Base-by-base conservation (phyloP, 30 jellyfish, hydroid and myxozoan genomes). In the Phacellophora camtschatica region DNA sequence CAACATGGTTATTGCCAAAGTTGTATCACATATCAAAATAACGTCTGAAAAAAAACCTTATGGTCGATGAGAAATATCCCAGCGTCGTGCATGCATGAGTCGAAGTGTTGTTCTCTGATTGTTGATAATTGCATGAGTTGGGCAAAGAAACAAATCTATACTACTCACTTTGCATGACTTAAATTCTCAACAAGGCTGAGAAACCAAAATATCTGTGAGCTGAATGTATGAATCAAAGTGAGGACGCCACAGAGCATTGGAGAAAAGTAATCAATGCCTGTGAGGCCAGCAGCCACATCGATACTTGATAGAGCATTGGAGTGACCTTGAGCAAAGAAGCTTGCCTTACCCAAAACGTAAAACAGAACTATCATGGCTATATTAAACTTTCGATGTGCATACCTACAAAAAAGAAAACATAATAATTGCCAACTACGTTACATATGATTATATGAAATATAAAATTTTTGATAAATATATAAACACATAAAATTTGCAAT, bases 261-360 rank as follows among this genome's bases (percentile, higher is more conserved):
- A 43, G 76, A 24, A 75, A 69, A 77, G 19, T 76, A 66, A 18
- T 51, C 11, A 35, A 77, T 19, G 8, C 97, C 97, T 49, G 67
- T 50, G 27, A 90, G 53, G 8, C 93, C 97, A 35, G 97, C 84
- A 11, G 96, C 53, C 4, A 90, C 80, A 50, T 90, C 96, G 54
- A 90, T 65, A 20, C 95, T 63, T 8, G 96, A 55, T 23, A 90
- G 83, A 56, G 95, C 81, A 74, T 79, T 90, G 32, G 97, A 90
- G 31, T 83, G 76, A 10, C 97, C 97, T 68, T 90, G 97, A 2
- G 96, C 80, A 57, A 53, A 85, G 65, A 57, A 84, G 10, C 43
- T 34, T 28, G 84, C 94, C 37, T 78, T 83, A 20, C 83, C 83
- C 35, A 83, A 20, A 34, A 33, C 30, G 72, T 45, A 71, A 50